phyloP scores from a whole-genome alignment of 2,113 vertebrate genomes.

The Prolemur simus region DNA sequence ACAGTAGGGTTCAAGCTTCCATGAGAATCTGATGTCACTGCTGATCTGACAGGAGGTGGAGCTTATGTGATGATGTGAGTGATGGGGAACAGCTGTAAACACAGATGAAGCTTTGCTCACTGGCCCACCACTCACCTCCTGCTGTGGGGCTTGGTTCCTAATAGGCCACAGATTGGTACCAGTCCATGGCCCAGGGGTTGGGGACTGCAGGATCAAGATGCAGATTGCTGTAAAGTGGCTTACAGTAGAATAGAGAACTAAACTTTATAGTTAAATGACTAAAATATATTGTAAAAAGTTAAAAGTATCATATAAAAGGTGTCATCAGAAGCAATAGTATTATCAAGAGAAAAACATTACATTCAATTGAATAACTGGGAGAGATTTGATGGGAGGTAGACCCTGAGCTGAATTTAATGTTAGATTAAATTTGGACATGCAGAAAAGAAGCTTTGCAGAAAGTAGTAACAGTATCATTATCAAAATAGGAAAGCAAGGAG shows the following conservation, averaged over 20 bases:
- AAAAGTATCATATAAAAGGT: not conserved
- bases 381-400: not conserved
- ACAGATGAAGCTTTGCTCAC: no score
- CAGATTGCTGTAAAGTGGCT: not conserved
- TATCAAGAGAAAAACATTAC: not conserved
- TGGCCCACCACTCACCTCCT: no score
- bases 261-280: not conserved
- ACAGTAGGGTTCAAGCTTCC: no score
- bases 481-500: not conserved
- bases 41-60: no score
- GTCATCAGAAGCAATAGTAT: not conserved
- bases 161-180: no score
- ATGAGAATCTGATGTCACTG: no score
- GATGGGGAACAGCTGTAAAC: no score
- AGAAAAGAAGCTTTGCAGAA: not conserved
- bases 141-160: no score
- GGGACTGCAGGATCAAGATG: not conserved
- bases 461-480: not conserved
- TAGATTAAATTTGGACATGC: not conserved
- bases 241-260: not conserved
- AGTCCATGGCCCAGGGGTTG: no score
- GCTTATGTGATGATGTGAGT: no score
- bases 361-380: not conserved
- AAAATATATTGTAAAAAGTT: not conserved
- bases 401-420: not conserved